Conservation (phyloP, 1,140 invertebrate genomes). For the Lepidurus packardi region DNA sequence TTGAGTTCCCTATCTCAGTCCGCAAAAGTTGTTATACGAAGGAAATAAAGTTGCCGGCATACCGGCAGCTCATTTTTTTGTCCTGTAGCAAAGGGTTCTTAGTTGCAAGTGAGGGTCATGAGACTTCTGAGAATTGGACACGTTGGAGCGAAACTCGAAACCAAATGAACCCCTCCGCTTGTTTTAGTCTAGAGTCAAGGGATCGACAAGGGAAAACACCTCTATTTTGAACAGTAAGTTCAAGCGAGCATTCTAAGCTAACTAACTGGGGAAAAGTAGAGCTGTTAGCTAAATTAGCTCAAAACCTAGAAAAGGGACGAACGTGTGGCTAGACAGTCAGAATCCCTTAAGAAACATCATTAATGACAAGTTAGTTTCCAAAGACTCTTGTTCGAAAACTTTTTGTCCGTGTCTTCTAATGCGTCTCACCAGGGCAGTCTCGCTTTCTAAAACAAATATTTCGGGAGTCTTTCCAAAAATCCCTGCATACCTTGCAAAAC, state of each 20-base stretch:
- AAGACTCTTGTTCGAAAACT: neutral
- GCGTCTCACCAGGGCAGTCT: neutral
- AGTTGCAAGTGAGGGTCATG: neutral
- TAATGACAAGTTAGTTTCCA: neutral
- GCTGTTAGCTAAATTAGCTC: neutral
- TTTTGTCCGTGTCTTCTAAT: neutral
- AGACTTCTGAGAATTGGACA: neutral
- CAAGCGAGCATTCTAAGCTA: neutral
- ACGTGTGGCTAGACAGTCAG: neutral
- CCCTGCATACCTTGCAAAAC: neutral
- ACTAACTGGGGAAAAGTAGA: neutral
- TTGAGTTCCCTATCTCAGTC: too few relatives aligned
- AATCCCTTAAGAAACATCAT: neutral
- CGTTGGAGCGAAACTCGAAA: neutral
- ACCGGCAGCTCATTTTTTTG: too few relatives aligned
- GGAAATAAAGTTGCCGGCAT: too few relatives aligned
- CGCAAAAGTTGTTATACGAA: too few relatives aligned
- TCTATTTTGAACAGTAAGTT: neutral
- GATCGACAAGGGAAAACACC: neutral
- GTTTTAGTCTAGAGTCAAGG: neutral
- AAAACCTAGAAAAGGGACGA: neutral
- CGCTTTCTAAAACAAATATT: neutral
- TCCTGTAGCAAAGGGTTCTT: neutral
- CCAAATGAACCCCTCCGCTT: neutral
- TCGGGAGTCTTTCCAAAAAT: neutral